A percentile compares a stretch with the other conserved stretches of the same genome.
Evolutionary conservation across 2,113 vertebrate species (phyloP).

Genomic region (Platichthys flesus): DNA sequence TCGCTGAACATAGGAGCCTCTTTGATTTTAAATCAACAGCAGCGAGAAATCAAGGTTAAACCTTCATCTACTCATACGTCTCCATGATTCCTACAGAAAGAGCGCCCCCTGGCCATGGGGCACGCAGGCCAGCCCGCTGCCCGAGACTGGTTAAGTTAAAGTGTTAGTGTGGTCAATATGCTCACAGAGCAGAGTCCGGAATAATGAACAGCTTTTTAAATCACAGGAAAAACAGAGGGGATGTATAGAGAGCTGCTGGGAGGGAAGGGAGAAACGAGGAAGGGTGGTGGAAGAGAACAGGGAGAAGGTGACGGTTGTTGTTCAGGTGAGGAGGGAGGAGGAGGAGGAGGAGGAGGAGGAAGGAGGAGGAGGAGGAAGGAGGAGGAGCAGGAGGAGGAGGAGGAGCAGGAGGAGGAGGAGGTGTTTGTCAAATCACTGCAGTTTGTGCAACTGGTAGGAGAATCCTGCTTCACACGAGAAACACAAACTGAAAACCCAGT

Average conservation of each 20-base stretch:
- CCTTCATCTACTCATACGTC: constrained; percentile 18
- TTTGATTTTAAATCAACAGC: constrained; percentile 38
- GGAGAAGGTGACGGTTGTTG: constrained; percentile 2
- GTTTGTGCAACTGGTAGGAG: background rate
- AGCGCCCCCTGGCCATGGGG: constrained; percentile 33
- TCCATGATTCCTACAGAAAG: background rate
- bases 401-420: background rate
- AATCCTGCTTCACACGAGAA: too few relatives aligned
- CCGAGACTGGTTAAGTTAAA: constrained; percentile 59
- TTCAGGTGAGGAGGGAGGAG: background rate
- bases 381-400: background rate
- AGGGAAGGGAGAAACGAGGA: background rate
- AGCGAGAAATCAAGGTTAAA: constrained; percentile 17
- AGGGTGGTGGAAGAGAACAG: background rate
- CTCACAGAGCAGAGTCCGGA: constrained; percentile 56
- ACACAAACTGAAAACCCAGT: too few relatives aligned
- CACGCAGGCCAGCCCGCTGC: constrained; percentile 15
- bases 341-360: background rate
- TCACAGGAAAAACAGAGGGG: constrained; percentile 35
- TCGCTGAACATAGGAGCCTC: constrained; percentile 14
- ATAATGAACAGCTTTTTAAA: constrained; percentile 70
- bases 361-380: background rate
- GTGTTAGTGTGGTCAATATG: constrained; percentile 61
- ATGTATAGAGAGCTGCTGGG: background rate
- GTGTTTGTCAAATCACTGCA: background rate